Conservation (phyloP, 2,888 invertebrate genomes). For the Lordiphosa fenestrarum region DNA sequence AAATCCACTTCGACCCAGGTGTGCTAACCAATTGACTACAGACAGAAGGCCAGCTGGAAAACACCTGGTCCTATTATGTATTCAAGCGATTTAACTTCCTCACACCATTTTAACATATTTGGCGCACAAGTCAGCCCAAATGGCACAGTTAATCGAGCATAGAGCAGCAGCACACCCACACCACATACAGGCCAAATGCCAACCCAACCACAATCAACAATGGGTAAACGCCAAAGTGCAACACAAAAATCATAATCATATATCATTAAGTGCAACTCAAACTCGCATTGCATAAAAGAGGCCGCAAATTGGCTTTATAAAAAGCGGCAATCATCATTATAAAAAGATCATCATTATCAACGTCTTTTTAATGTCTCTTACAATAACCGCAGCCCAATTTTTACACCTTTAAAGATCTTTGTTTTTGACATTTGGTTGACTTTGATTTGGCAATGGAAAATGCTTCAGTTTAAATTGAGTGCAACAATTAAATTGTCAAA, state of each 20-base stretch:
- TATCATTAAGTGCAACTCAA: slow-evolving; percentile 39
- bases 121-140: slow-evolving; percentile 15
- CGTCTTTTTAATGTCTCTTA: slow-evolving; percentile 18
- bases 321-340: slow-evolving; percentile 29
- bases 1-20: too few species aligned
- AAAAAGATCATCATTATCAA: slow-evolving; percentile 28
- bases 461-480: slow-evolving; percentile 34
- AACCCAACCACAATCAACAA: slow-evolving; percentile 10
- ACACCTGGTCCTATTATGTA: too few species aligned
- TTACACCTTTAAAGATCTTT: slow-evolving; percentile 31
- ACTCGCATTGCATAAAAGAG: slow-evolving; percentile 13
- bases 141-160: slow-evolving; percentile 40
- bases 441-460: slow-evolving; percentile 58
- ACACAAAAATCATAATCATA: slow-evolving; percentile 46
- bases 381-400: slow-evolving; percentile 34
- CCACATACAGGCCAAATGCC: slow-evolving; percentile 1
- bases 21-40: too few species aligned
- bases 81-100: slow-evolving; percentile 1
- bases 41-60: too few species aligned
- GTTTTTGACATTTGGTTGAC: slow-evolving; percentile 44
- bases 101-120: slow-evolving; percentile 10
- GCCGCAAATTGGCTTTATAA: slow-evolving; percentile 23
- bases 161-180: slow-evolving; percentile 31
- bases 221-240: slow-evolving; percentile 12
- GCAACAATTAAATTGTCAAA: slow-evolving; percentile 62